A percentile compares a stretch with the other conserved stretches of the same genome.
These are phyloP conservation scores for Labrus mixtus DNA, from an alignment of 2,113 vertebrate species.

Conservation along the genomic window DNA sequence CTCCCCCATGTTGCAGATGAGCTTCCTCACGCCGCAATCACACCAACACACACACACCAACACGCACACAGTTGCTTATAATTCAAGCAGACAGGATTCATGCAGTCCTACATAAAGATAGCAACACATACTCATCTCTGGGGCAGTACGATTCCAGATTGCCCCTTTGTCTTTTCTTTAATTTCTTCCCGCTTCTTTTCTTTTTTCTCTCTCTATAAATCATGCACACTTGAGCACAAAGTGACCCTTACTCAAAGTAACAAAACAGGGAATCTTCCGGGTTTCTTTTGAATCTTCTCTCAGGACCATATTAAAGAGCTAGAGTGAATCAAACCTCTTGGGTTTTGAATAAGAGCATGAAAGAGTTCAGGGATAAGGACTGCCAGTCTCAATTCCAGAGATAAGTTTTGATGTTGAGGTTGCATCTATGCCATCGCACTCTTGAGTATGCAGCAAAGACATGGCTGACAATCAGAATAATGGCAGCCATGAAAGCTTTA, in stretches of 20 bases:
- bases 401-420: conserved; percentile 71
- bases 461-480: conserved; percentile 62
- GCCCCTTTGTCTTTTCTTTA: conserved; percentile 22
- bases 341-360: conserved; percentile 68
- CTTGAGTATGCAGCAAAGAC: conserved; percentile 32
- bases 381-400: conserved; percentile 71
- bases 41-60: background rate
- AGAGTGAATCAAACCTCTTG: conserved; percentile 59
- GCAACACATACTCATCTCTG: background rate
- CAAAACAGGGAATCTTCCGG: conserved; percentile 5
- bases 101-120: conserved; percentile 20
- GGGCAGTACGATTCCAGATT: conserved; percentile 21
- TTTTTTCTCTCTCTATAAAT: conserved; percentile 17
- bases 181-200: conserved; percentile 4
- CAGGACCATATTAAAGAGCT: conserved; percentile 61
- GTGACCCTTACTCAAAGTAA: conserved; percentile 44
- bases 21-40: background rate
- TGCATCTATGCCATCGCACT: conserved; percentile 51
- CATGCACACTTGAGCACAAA: conserved; percentile 24
- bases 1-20: conserved; percentile 21
- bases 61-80: background rate
- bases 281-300: conserved; percentile 63
- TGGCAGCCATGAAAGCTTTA: conserved; percentile 35
- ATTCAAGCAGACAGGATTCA: conserved; percentile 23
- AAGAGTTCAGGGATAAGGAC: conserved; percentile 66